These are phyloP conservation scores for Sinodicranocentrus sp. DNA, from an alignment of 2,888 invertebrate species.

Conservation along the genomic window DNA sequence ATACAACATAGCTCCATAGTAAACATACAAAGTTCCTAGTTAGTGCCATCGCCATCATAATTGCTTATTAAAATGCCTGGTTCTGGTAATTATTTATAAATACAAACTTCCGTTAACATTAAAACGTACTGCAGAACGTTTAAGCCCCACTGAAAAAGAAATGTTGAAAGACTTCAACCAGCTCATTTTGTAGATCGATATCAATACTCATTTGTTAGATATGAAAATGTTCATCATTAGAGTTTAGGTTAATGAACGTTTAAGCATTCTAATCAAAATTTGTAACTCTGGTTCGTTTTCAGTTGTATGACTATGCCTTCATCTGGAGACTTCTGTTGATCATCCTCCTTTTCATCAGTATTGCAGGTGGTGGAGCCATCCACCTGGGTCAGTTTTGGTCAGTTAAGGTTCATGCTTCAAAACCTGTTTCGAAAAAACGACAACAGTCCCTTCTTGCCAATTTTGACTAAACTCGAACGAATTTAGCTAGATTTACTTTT, in stretches of 20 bases:
- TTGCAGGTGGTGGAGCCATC: slow-evolving; percentile 26
- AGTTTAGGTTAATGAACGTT: neutral
- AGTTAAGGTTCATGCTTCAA: slow-evolving; percentile 47
- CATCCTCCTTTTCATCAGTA: slow-evolving; percentile 36
- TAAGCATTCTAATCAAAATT: no score
- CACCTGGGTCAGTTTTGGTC: slow-evolving; percentile 52
- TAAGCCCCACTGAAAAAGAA: no score
- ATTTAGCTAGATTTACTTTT: no score
- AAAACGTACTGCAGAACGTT: no score
- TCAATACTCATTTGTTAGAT: neutral
- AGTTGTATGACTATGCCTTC: slow-evolving; percentile 62
- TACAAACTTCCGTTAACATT: no score
- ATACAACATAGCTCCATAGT: no score
- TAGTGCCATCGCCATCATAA: no score
- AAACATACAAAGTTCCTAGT: no score
- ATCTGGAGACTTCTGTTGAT: slow-evolving; percentile 50
- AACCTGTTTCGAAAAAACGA: slow-evolving; percentile 36
- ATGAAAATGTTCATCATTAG: neutral
- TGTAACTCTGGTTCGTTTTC: neutral
- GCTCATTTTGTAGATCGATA: neutral
- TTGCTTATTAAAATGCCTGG: no score
- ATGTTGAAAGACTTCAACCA: neutral
- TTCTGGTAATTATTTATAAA: no score
- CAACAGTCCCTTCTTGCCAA: neutral
- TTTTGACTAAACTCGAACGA: neutral